Evolutionary conservation across 2,113 vertebrate species (phyloP).

Genomic region (Coptodon rendalli): DNA sequence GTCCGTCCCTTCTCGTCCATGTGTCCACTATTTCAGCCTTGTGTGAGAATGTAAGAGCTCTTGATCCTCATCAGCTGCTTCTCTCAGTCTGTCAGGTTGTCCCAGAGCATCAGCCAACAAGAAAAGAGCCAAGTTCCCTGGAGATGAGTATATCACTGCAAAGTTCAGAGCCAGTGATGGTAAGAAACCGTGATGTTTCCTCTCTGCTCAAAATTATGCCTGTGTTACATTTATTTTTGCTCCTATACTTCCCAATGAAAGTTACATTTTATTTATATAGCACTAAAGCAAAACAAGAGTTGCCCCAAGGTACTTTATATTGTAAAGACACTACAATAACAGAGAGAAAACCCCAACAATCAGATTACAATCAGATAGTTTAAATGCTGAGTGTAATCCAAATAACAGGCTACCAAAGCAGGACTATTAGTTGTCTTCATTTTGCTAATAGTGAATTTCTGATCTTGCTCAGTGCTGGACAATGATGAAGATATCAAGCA

Average conservation of each 20-base stretch:
- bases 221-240: background rate
- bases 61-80: background rate
- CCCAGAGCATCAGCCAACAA: slow-evolving; percentile 92
- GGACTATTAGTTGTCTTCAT: background rate
- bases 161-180: slow-evolving; percentile 98
- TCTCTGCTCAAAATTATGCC: background rate
- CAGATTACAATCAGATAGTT: background rate
- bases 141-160: slow-evolving; percentile 91
- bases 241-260: background rate
- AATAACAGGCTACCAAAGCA: background rate
- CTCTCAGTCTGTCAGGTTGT: slow-evolving; percentile 89
- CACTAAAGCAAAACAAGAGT: background rate
- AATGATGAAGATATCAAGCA: slow-evolving; percentile 98
- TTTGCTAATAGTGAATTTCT: background rate
- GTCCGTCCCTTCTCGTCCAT: background rate
- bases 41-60: background rate
- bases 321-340: background rate
- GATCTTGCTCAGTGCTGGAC: slow-evolving; percentile 80
- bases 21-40: background rate
- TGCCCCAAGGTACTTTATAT: background rate
- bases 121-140: slow-evolving; percentile 92
- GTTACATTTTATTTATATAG: background rate
- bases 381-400: background rate
- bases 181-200: slow-evolving; percentile 57
- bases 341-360: background rate